Evolutionary conservation across 92 coral and sea anemone species (phyloP), one percentile per base, ranked within the genome.

Genomic region (Scolanthus callimorphus): DNA sequence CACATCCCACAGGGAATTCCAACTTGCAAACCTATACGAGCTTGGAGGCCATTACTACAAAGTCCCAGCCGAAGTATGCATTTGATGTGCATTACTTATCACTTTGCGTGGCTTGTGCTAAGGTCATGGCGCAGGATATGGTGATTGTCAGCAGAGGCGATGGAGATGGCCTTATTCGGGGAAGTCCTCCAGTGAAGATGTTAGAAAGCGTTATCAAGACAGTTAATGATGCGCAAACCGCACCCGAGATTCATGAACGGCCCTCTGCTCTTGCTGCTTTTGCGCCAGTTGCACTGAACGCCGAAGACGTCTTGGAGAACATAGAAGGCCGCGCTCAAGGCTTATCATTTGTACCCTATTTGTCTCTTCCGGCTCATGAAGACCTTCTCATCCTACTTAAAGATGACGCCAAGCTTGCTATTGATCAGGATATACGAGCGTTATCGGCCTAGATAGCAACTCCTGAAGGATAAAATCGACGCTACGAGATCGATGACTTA

Each of bases 361-460:
- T 73, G 49, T 73, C 79, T 1, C 63, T 73, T 8, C 63, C 53
- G 41, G 79, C 79, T 9, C 79, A 73, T 22, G 79, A 73, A 27
- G 47, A 73, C n/a, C 26, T 73, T 55, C 73, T 63, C 0, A 53
- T 34, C 39, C 73, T 73, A 29, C 20, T 73, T 20, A 63, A 73
- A 54, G 79, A 73, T 64, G 79, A 73, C 34, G 73, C 79, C 17
- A 54, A 73, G 63, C 53, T 73, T 71, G 79, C 73, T 2, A 73
- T 73, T 52, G 41, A 73, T 15, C 39, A 73, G 29, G n/a, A n/a
- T n/a, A n/a, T 73, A 73, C 59, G 79, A 52, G 27, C 63, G 55
- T 41, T 73, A 31, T 27, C 56, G 29, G 57, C 63, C 63, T 29
- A 63, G 39, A 17, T 73, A 64, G 28, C 79, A 63, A 27, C 57